Percentiles rank a stretch among this genome's conserved stretches.
These are phyloP conservation scores for Epizoanthus illoricatus DNA, from an alignment of 92 coral and sea anemone species.

Conservation along the genomic window DNA sequence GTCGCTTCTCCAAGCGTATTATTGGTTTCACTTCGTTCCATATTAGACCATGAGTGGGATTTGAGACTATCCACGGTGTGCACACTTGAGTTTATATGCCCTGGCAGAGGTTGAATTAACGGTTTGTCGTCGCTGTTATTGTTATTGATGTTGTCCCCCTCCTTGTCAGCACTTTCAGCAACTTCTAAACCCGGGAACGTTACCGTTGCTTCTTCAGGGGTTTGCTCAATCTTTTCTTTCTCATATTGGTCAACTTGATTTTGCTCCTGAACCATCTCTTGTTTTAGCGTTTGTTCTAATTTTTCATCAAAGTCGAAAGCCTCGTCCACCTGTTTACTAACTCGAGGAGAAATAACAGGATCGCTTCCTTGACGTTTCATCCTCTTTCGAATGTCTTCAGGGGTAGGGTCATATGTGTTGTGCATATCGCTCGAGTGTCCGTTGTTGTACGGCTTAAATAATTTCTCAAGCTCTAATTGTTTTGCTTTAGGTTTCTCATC, in stretches of 20 bases:
- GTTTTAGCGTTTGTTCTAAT: neutral
- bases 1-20: slow-evolving; percentile 12
- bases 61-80: slow-evolving; percentile 37
- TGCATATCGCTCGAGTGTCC: slow-evolving; percentile 44
- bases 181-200: neutral
- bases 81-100: slow-evolving; percentile 37
- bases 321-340: slow-evolving; percentile 41
- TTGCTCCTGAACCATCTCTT: neutral
- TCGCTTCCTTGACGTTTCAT: slow-evolving; percentile 59
- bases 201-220: neutral
- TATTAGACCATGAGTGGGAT: slow-evolving; percentile 31
- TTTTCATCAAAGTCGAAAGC: slow-evolving; percentile 4
- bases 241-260: neutral
- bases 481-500: slow-evolving; percentile 58
- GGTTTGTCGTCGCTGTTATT: slow-evolving; percentile 20
- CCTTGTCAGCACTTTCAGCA: neutral
- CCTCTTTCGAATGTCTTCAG: slow-evolving; percentile 18
- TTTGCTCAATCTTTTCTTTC: neutral
- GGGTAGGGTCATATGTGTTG: slow-evolving; percentile 15
- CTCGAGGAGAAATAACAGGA: slow-evolving; percentile 52
- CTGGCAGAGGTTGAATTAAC: slow-evolving; percentile 31
- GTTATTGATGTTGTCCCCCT: neutral
- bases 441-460: slow-evolving; percentile 50
- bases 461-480: slow-evolving; percentile 12
- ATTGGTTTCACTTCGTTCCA: slow-evolving; percentile 23